Conservation (phyloP, 92 coral and sea anemone species). For the Pocillopora grandis region DNA sequence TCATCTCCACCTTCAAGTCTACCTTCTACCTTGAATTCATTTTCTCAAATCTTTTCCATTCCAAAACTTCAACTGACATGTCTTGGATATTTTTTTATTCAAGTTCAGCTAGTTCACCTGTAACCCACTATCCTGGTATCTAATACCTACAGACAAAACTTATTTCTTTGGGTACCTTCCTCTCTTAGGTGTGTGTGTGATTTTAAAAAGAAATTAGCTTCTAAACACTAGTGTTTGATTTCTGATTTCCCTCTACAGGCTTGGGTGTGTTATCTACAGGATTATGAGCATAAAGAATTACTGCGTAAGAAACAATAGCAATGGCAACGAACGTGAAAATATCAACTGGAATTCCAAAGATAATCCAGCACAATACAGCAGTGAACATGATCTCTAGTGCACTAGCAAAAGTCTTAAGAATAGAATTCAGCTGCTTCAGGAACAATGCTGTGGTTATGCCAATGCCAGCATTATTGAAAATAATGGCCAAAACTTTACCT, state of each 20-base stretch:
- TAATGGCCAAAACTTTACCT: constrained; percentile 78
- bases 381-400: constrained; percentile 97
- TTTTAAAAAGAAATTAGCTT: neutral
- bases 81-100: too few species aligned
- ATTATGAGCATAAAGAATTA: constrained; percentile 83
- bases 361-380: constrained; percentile 89
- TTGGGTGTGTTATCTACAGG: constrained; percentile 90
- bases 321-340: constrained; percentile 88
- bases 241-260: constrained; percentile 37
- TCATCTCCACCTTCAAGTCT: too few species aligned
- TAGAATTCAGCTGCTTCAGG: constrained; percentile 86
- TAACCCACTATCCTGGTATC: too few species aligned
- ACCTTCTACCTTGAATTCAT: too few species aligned
- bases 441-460: constrained; percentile 96
- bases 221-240: constrained; percentile 54
- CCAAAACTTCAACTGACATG: too few species aligned
- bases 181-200: too few species aligned
- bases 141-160: too few species aligned
- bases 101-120: too few species aligned
- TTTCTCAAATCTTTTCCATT: too few species aligned
- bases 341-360: constrained; percentile 94
- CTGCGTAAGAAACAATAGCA: constrained; percentile 87
- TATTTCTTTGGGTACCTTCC: too few species aligned
- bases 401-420: constrained; percentile 96
- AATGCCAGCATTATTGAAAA: constrained; percentile 87